Percentiles rank a stretch among this genome's conserved stretches.
Conservation (phyloP, 2,888 invertebrate species). For the Macrosiphum euphorbiae region DNA sequence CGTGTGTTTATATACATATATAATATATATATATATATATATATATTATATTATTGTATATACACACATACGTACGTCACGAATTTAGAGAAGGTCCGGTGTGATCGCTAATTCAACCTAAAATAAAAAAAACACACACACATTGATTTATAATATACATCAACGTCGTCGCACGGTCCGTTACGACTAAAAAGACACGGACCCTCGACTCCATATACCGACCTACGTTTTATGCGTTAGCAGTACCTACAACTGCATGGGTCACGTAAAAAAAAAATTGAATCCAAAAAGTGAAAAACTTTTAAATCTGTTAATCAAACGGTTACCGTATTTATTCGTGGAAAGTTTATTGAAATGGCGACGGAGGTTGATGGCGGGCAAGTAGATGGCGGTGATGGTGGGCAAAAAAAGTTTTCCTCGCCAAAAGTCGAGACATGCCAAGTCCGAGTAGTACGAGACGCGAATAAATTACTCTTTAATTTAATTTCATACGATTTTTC, state of each 20-base stretch:
- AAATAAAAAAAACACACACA: background rate
- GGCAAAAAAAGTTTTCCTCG: constrained; percentile 32
- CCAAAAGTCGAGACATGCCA: constrained; percentile 39
- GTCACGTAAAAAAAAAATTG: constrained; percentile 44
- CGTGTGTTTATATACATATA: background rate
- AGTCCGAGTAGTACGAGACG: constrained; percentile 29
- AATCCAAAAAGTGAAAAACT: constrained; percentile 51
- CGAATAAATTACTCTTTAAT: constrained; percentile 51
- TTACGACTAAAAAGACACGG: background rate
- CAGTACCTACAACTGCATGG: background rate
- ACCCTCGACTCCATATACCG: background rate
- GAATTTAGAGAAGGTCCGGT: background rate
- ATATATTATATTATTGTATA: background rate
- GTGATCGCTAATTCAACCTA: constrained; percentile 7
- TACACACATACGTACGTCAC: background rate
- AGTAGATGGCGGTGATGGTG: no score
- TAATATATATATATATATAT: background rate
- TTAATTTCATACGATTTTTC: constrained; percentile 30
- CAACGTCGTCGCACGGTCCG: background rate
- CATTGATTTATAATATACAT: background rate
- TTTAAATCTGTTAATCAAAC: constrained; percentile 61
- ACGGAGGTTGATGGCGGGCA: background rate
- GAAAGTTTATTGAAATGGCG: constrained; percentile 39
- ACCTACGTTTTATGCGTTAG: background rate
- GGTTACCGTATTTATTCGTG: constrained; percentile 51